phyloP scores from a whole-genome alignment of 2,888 invertebrate species.

The Saturnia pavonia region DNA sequence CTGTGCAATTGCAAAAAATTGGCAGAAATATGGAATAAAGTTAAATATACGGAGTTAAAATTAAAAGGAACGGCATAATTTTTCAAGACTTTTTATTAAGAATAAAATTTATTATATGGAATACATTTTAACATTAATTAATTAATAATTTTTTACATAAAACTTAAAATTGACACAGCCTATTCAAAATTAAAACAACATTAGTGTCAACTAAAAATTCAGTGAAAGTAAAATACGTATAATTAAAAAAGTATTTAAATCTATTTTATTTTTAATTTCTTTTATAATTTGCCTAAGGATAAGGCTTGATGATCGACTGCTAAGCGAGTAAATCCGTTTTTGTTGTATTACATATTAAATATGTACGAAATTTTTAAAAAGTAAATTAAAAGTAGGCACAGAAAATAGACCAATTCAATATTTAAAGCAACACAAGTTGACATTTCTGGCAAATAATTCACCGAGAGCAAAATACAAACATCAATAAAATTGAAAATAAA shows the following conservation, averaged over 20 bases:
- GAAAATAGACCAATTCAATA: too few relatives aligned
- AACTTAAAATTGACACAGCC: not conserved
- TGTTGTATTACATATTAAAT: too few relatives aligned
- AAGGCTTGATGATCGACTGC: too few relatives aligned
- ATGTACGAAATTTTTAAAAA: too few relatives aligned
- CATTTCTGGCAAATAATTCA: not conserved
- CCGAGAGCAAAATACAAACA: not conserved
- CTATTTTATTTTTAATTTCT: too few relatives aligned
- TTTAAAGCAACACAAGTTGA: too few relatives aligned
- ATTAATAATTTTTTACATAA: not conserved
- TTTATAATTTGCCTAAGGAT: too few relatives aligned
- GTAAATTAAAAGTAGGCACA: too few relatives aligned
- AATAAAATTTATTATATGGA: not conserved
- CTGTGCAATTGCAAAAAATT: constrained; percentile 64
- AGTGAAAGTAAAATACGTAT: too few relatives aligned
- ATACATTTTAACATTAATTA: not conserved
- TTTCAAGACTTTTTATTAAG: not conserved
- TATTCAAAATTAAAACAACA: not conserved
- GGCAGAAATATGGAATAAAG: constrained; percentile 47
- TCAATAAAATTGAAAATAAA: not conserved
- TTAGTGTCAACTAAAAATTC: too few relatives aligned
- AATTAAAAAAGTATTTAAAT: too few relatives aligned
- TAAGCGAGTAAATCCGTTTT: too few relatives aligned
- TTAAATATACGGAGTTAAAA: constrained; percentile 24
- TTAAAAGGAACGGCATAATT: constrained; percentile 15